Conservation (phyloP, 2,888 invertebrate species). For the Seira ritae region DNA sequence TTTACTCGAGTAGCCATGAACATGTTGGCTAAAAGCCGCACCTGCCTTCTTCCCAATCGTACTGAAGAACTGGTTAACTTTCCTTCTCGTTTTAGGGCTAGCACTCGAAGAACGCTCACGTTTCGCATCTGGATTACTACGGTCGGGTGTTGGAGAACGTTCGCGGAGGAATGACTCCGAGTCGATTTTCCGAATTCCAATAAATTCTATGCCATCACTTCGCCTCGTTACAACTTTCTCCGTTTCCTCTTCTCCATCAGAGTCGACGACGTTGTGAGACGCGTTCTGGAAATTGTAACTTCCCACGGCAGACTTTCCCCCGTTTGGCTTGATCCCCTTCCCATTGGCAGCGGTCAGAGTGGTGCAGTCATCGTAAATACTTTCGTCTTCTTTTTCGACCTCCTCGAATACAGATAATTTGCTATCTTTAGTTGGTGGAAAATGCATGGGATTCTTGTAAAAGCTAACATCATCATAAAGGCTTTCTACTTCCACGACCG, state of each 20-base stretch:
- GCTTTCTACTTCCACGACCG: conserved; percentile 48
- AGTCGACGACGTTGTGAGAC: conserved; percentile 43
- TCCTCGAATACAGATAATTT: conserved; percentile 25
- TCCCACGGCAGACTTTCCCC: conserved; percentile 52
- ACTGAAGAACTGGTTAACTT: conserved; percentile 73
- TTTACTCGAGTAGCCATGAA: conserved; percentile 50
- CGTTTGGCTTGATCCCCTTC: conserved; percentile 14
- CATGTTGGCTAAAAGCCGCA: conserved; percentile 71
- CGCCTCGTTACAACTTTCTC: conserved; percentile 63
- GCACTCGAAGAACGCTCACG: conserved; percentile 68
- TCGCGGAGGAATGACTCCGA: conserved; percentile 72
- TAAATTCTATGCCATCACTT: conserved; percentile 73
- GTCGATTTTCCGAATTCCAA: conserved; percentile 73
- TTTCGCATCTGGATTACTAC: conserved; percentile 46
- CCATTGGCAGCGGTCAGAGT: conserved; percentile 25
- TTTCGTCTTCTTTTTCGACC: conserved; percentile 65
- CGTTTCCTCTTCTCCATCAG: conserved; percentile 62
- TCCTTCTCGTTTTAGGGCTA: conserved; percentile 71
- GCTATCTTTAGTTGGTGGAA: conserved; percentile 30
- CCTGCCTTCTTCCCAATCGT: conserved; percentile 73
- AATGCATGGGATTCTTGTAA: conserved; percentile 60
- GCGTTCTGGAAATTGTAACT: conserved; percentile 70
- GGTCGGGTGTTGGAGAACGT: conserved; percentile 55
- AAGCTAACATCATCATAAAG: conserved; percentile 66
- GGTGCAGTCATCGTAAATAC: conserved; percentile 72